phyloP scores from a whole-genome alignment of 2,113 vertebrate species.

The Desmodus rotundus region DNA sequence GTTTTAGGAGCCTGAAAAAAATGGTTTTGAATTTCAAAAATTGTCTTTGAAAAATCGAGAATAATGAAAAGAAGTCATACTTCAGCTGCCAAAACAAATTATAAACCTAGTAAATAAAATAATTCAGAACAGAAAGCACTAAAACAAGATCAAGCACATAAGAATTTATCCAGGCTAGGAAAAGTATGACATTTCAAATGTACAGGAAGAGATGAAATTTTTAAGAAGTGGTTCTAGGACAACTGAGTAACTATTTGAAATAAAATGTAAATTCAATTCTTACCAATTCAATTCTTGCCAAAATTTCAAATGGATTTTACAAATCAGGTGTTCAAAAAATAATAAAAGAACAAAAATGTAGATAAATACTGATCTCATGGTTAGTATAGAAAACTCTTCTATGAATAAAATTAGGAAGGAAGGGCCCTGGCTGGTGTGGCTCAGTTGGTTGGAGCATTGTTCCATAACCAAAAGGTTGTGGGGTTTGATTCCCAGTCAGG shows the following conservation, averaged over 20 bases:
- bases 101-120: constrained; percentile 12
- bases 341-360: not conserved
- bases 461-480: too few relatives aligned
- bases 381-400: not conserved
- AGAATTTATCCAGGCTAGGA: not conserved
- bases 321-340: constrained; percentile 24
- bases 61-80: not conserved
- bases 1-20: not conserved
- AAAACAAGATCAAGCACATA: not conserved
- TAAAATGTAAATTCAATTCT: constrained; percentile 11
- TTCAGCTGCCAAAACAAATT: constrained; percentile 23
- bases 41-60: constrained; percentile 36
- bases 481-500: too few relatives aligned
- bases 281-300: not conserved
- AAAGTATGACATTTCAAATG: not conserved
- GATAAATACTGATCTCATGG: not conserved
- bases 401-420: not conserved
- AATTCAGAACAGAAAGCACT: not conserved
- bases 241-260: not conserved
- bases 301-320: constrained; percentile 4
- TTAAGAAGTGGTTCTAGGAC: not conserved
- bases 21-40: constrained; percentile 22
- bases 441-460: too few relatives aligned
- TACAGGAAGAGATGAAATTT: not conserved
- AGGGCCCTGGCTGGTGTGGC: too few relatives aligned